Conservation (phyloP, 2,888 invertebrate genomes). For the Scaptomyza flava region DNA sequence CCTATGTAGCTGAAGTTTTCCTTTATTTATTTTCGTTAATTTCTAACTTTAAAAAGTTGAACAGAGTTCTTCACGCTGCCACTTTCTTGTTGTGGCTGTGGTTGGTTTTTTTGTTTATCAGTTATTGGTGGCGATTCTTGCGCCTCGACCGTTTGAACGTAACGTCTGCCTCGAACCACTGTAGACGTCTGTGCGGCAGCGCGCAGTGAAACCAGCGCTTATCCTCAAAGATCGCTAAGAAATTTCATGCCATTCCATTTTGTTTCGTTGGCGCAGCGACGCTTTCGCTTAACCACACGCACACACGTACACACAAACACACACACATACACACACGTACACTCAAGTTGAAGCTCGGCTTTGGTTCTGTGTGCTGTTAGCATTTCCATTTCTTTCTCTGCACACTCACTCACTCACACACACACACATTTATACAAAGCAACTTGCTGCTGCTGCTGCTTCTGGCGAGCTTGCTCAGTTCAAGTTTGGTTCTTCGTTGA, state of each 20-base stretch:
- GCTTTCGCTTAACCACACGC: constrained; percentile 65
- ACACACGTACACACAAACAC: constrained; percentile 28
- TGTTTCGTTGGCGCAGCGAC: constrained; percentile 63
- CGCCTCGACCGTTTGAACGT: constrained; percentile 77
- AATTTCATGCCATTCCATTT: constrained; percentile 79
- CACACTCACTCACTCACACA: constrained; percentile 21
- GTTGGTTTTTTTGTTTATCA: constrained; percentile 10
- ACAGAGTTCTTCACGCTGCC: constrained; percentile 32
- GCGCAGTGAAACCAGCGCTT: constrained; percentile 81
- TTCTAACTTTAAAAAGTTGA: constrained; percentile 6
- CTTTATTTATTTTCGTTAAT: background rate
- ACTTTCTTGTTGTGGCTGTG: constrained; percentile 27
- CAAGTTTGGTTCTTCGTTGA: constrained; percentile 75
- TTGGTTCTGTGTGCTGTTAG: constrained; percentile 57
- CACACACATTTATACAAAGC: background rate
- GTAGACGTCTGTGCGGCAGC: constrained; percentile 83
- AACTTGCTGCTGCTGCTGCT: constrained; percentile 16
- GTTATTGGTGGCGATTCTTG: constrained; percentile 60
- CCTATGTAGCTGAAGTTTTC: constrained; percentile 2
- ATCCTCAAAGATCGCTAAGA: constrained; percentile 82
- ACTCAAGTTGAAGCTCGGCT: constrained; percentile 45
- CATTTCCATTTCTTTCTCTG: constrained; percentile 65
- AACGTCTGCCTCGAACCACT: constrained; percentile 82
- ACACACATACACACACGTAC: constrained; percentile 19
- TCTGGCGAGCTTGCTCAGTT: constrained; percentile 40